Evolutionary conservation across 2,888 invertebrate genomes (phyloP), one percentile per base, ranked within the genome.

Genomic region (Vanessa cardui): DNA sequence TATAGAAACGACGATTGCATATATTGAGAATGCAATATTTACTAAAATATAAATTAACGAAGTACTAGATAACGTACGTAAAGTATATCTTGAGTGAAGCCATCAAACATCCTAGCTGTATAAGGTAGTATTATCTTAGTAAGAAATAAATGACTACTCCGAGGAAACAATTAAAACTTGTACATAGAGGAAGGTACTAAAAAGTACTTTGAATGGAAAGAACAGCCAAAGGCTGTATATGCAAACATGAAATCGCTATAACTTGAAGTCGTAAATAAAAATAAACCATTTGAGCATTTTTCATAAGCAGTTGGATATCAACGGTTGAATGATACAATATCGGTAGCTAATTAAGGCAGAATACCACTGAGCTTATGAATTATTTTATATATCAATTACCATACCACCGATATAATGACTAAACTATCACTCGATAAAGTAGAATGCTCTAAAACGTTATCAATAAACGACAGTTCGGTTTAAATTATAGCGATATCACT

Each of bases 161-260:
- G 50, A 64, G 59, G 59, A 44, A 50, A 45, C 46, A 60, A 65
- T 52, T 61, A 46, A 20, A 12, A 56, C 5, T 54, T 56, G 33
- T 52, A 45, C 64, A 68, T 61, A 68, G 60, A 67, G 64, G 54
- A 64, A 67, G 64, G 54, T 72, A 64, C 69, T 66, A 66, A 66
- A 58, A 61, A 61, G 54, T 39, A 56, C 33, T 8, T 8, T 5
- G 12, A 18, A 12, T 56, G 16, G n/a, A 18, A 18, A 56, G n/a
- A 18, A 18, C 20, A 21, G 3, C 21, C 21, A 33, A n/a, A 7
- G 18, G 1, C 56, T 39, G 56, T 33, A 56, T 56, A 58, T 49
- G 31, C 33, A 26, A 49, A 21, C 63, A 62, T 39, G 64, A 54
- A 62, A 72, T 72, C 65, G 67, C 67, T 67, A 72, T 44, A 70